A percentile compares a stretch with the other conserved stretches of the same genome.
Evolutionary conservation across 2,797 vertebrate genomes (phyloP).

Genomic region (Eospalax fontanierii): DNA sequence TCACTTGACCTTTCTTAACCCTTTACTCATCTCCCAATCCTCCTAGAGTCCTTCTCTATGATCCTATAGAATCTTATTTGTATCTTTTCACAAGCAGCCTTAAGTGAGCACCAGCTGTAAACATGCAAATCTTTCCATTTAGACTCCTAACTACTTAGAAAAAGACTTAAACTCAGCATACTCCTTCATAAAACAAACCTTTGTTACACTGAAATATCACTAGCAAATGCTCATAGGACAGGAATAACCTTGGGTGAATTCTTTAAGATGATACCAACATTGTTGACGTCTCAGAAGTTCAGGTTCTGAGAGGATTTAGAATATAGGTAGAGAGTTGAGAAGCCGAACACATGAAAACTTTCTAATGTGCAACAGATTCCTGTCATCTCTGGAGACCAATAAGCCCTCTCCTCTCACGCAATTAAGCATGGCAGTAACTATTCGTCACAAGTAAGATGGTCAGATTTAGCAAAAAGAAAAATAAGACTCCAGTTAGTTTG

Average conservation of each 20-base stretch:
- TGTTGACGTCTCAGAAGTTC: not conserved
- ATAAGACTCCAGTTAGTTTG: not conserved
- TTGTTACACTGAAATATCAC: not conserved
- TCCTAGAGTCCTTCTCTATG: not conserved
- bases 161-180: not conserved
- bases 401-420: not conserved
- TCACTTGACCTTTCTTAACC: not conserved
- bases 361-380: not conserved
- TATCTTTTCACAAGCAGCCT: not conserved
- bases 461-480: slow-evolving; percentile 42
- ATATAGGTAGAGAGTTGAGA: not conserved
- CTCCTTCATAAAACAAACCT: not conserved
- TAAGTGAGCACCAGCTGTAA: not conserved
- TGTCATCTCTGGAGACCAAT: not conserved
- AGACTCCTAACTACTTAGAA: not conserved
- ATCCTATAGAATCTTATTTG: not conserved
- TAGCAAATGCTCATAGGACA: not conserved
- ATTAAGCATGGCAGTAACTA: not conserved
- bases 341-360: not conserved
- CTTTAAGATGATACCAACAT: not conserved
- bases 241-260: not conserved
- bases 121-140: not conserved
- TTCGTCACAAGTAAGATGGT: slow-evolving; percentile 13
- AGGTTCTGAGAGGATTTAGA: not conserved
- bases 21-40: not conserved